Percentiles rank a stretch among this genome's conserved stretches.
Evolutionary conservation across 2,113 vertebrate species (phyloP).

Genomic region (Python bivittatus): DNA sequence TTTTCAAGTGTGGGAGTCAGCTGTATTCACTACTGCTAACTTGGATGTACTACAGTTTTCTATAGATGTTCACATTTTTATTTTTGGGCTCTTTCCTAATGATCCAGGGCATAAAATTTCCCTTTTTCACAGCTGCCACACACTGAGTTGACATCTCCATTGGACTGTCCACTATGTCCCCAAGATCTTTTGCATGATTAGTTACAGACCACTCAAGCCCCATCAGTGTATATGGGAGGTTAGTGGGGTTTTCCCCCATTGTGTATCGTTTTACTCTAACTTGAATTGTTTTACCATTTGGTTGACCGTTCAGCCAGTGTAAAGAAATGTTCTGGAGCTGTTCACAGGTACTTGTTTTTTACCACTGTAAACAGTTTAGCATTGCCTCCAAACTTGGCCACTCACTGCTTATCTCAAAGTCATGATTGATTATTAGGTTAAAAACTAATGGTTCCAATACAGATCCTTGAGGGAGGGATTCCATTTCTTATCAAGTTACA

Average conservation of each 20-base stretch:
- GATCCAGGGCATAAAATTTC: not conserved
- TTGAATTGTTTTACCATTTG: not conserved
- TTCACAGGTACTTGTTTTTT: not conserved
- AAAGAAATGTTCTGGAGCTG: not conserved
- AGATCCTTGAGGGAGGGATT: not conserved
- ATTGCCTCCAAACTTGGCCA: not conserved
- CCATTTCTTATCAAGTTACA: not conserved
- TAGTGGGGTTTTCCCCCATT: not conserved
- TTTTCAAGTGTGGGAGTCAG: not conserved
- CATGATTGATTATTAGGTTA: not conserved
- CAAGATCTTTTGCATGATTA: not conserved
- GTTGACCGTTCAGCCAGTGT: not conserved
- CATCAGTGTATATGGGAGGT: not conserved
- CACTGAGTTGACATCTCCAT: not conserved
- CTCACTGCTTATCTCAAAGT: not conserved
- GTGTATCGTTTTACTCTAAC: not conserved
- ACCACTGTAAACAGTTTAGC: not conserved
- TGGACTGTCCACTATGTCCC: too few species aligned
- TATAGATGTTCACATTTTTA: not conserved
- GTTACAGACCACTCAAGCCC: not conserved
- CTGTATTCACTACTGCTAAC: not conserved
- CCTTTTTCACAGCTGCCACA: not conserved
- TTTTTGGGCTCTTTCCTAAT: not conserved
- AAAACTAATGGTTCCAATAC: not conserved
- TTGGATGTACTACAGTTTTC: not conserved